Base-by-base conservation (phyloP, 2,113 vertebrate genomes). In the Sapajus apella region DNA sequence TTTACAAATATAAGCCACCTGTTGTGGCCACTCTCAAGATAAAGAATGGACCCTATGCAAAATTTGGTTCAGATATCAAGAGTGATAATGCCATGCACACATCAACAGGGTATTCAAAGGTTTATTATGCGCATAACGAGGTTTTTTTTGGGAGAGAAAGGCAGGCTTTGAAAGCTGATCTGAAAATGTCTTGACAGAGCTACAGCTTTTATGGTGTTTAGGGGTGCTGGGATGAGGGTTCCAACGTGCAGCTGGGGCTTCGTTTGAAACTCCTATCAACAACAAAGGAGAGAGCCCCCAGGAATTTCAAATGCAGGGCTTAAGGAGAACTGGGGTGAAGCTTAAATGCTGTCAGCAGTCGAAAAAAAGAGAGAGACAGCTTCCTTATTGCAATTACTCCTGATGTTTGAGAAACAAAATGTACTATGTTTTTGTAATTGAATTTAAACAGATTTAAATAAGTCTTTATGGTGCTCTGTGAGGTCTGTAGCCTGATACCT, bases 151-250 rank as follows among this genome's bases (percentile, higher is more conserved):
- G 25, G 55, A 61, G 52, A 84, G 30, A 16, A 85, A 37, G 68
- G 37, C 25, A 96, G 72, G 23, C 18, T 77, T 95, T 21, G 50
- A 82, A 89, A 90, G 50, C 27, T 83, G 52, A 17, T 91, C 40
- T 73, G n/a, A 75, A 40, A 95, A 77, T 91, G 56, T 95, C 72
- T 90, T 85, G 27, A 92, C 37, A 85, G 64, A 89, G 79, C 55
- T 81, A 91, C 66, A 81, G 7, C 58, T 87, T 94, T 91, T 93
- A 70, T 73, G 84, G 73, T 61, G 73, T 25, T 58, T 91, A 87
- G 8, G 50, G 13, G 64, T 43, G 20, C 52, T 58, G 68, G 83
- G 11, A 37, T 89, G 55, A 89, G 45, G 18, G 30, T 68, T 93
- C 23, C 47, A 75, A 3, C 89, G 73, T 47, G 43, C 12, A 95